These are phyloP conservation scores for Gymnoscopelus microlampas DNA, from an alignment of 2,797 vertebrate species.

Conservation along the genomic window DNA sequence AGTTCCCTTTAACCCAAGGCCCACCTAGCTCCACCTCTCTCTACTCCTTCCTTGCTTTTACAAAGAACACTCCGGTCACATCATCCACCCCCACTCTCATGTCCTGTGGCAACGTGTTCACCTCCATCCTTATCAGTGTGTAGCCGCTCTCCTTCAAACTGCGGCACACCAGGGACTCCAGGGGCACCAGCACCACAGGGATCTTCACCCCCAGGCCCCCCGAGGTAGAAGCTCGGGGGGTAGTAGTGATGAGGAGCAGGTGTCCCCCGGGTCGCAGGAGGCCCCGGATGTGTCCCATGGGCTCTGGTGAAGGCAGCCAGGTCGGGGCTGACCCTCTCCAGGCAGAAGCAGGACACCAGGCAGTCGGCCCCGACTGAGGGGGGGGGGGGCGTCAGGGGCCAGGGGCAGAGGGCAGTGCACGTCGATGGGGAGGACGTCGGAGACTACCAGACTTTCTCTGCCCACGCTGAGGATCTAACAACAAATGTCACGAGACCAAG, in stretches of 20 bases:
- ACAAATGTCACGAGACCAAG: not conserved
- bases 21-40: too few relatives aligned
- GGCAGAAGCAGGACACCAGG: conserved; percentile 92
- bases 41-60: conserved; percentile 85
- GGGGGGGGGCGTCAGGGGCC: conserved; percentile 63
- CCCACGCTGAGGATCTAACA: conserved; percentile 84
- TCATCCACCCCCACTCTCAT: conserved; percentile 92
- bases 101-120: conserved; percentile 84
- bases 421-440: conserved; percentile 86
- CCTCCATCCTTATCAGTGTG: conserved; percentile 81
- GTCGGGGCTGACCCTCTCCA: conserved; percentile 92
- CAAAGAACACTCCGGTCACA: conserved; percentile 90
- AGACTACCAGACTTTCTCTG: conserved; percentile 84
- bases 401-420: conserved; percentile 86
- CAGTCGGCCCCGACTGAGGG: conserved; percentile 83
- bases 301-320: conserved; percentile 83
- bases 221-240: too few relatives aligned
- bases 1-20: not conserved
- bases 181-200: conserved; percentile 87
- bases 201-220: conserved; percentile 84
- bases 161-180: conserved; percentile 83
- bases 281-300: conserved; percentile 80
- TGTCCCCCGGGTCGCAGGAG: conserved; percentile 87
- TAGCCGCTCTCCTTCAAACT: conserved; percentile 83
- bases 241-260: conserved; percentile 81